Evolutionary conservation across 2,113 vertebrate genomes (phyloP).

Genomic region (Chaetura pelagica): DNA sequence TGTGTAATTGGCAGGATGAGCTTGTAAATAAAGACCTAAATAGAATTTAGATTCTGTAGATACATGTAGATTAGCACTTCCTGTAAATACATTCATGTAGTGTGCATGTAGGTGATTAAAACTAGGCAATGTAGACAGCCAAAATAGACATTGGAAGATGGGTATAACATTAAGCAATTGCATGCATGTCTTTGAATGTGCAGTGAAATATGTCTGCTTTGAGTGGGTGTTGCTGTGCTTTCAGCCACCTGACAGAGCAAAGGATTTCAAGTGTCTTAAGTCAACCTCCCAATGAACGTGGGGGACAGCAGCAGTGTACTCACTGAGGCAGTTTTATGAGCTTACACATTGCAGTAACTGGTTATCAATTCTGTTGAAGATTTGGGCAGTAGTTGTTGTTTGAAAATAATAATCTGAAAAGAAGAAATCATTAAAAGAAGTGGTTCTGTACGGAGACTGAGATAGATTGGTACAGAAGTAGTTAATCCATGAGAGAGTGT

Average conservation of each 20-base stretch:
- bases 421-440: not conserved
- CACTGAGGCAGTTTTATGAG: not conserved
- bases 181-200: not conserved
- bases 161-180: not conserved
- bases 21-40: conserved; percentile 39
- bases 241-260: not conserved
- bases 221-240: not conserved
- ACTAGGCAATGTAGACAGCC: not conserved
- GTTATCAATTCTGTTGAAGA: not conserved
- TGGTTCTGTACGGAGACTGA: accelerated
- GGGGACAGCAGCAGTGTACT: not conserved
- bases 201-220: not conserved
- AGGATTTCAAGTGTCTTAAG: not conserved
- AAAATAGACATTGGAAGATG: not conserved
- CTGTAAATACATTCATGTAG: conserved; percentile 3
- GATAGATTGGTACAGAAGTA: not conserved
- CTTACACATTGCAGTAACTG: not conserved
- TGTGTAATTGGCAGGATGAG: conserved; percentile 17
- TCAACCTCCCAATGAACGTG: not conserved
- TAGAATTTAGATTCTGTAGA: not conserved
- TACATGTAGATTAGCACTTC: not conserved
- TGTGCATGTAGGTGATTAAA: not conserved
- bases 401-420: not conserved
- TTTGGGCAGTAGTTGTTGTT: not conserved
- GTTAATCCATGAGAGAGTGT: not conserved